phyloP scores from a whole-genome alignment of 2,888 invertebrate genomes.

The Oscheius sp. region DNA sequence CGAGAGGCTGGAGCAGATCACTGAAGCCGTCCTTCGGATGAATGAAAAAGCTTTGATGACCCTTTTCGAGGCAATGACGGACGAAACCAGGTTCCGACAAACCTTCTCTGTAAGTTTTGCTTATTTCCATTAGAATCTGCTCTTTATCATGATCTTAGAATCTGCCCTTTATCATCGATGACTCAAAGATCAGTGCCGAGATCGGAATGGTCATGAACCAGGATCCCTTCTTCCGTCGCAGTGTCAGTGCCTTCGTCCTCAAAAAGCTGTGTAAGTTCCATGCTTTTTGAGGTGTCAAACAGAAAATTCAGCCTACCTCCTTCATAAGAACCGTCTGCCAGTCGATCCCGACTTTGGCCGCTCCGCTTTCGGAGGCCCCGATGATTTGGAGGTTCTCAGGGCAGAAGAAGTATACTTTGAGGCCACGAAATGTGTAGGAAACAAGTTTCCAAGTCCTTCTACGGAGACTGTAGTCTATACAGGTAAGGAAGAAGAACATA shows the following conservation, averaged over 20 bases:
- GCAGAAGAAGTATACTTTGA: not conserved
- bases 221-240: not conserved
- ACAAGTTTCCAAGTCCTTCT: not conserved
- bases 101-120: not conserved
- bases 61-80: not conserved
- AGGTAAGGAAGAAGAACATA: not conserved
- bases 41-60: not conserved
- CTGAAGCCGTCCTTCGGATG: not conserved
- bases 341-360: not conserved
- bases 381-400: not conserved
- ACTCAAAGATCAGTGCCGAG: not conserved
- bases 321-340: not conserved
- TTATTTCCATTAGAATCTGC: not conserved
- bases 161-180: not conserved
- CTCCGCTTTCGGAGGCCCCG: slow-evolving; percentile 1
- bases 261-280: not conserved
- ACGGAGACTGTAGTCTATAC: not conserved
- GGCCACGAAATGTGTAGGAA: not conserved
- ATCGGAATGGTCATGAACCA: not conserved
- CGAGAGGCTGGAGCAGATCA: not conserved
- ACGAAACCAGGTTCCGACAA: not conserved
- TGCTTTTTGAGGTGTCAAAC: not conserved
- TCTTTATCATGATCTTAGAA: slow-evolving; percentile 7
- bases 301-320: not conserved
- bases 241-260: not conserved